Percentiles rank a stretch among this genome's conserved stretches.
Evolutionary conservation across 1,140 invertebrate species (phyloP).

Genomic region (Metaphire vulgaris): DNA sequence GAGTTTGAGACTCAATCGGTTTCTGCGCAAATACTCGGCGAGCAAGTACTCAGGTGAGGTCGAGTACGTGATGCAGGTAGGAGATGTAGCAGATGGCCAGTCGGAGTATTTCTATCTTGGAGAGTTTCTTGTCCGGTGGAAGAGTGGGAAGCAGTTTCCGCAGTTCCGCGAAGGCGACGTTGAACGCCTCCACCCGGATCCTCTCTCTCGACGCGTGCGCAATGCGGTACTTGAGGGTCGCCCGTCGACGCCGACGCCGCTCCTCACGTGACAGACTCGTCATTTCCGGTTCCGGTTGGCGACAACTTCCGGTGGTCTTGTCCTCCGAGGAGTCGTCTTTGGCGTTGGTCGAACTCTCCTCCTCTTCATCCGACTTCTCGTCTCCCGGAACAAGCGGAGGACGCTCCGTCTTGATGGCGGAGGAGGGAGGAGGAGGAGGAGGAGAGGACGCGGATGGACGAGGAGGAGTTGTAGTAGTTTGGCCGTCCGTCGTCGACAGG

Average conservation of each 20-base stretch:
- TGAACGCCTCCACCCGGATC: constrained; percentile 90
- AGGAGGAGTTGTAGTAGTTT: too few relatives aligned
- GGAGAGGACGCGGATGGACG: too few relatives aligned
- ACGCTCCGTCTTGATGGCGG: background rate
- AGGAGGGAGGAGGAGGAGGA: background rate
- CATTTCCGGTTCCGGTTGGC: constrained; percentile 5
- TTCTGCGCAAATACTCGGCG: too few relatives aligned
- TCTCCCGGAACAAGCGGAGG: background rate
- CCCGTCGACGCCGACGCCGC: constrained; percentile 71
- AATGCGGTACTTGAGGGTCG: constrained; percentile 86
- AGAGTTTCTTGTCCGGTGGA: constrained; percentile 90
- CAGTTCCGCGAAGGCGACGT: constrained; percentile 80
- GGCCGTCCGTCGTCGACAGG: too few relatives aligned
- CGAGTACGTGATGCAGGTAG: constrained; percentile 87
- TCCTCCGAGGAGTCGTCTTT: background rate
- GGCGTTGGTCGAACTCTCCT: background rate
- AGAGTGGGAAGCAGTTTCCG: constrained; percentile 80
- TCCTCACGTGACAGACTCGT: constrained; percentile 65
- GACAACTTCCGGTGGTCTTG: constrained; percentile 1
- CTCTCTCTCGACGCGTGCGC: constrained; percentile 87
- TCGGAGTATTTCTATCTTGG: constrained; percentile 91
- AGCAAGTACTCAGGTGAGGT: constrained; percentile 21
- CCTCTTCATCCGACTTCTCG: background rate
- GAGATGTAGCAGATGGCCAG: constrained; percentile 93
- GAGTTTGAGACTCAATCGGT: too few relatives aligned